Conservation (phyloP, 2,888 invertebrate species). For the Microplitis manilae region DNA sequence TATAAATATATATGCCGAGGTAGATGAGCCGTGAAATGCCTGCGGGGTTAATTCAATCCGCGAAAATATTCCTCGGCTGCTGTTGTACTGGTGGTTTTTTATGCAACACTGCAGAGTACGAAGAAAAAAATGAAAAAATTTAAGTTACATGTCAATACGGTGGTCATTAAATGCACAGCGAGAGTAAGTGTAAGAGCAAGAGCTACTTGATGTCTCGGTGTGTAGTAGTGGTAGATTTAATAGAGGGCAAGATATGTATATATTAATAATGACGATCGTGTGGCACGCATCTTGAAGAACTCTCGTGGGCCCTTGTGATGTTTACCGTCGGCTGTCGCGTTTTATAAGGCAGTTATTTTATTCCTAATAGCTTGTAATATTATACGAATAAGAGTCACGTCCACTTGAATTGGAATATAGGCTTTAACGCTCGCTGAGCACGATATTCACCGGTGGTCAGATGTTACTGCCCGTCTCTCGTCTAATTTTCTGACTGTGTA, state of each 20-base stretch:
- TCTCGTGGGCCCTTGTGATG: slow-evolving; percentile 35
- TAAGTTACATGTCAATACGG: neutral
- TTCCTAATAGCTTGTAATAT: slow-evolving; percentile 70
- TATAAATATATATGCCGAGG: no score
- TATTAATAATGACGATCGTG: slow-evolving; percentile 57
- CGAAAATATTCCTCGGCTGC: neutral
- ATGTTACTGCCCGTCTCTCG: slow-evolving; percentile 33
- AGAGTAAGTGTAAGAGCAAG: neutral
- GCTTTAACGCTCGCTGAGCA: slow-evolving; percentile 67
- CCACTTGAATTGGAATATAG: slow-evolving; percentile 66
- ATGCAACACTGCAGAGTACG: neutral
- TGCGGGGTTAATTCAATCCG: slow-evolving; percentile 7
- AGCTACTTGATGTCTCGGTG: slow-evolving; percentile 3
- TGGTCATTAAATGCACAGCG: slow-evolving; percentile 17
- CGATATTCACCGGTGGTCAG: slow-evolving; percentile 55
- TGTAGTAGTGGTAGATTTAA: neutral
- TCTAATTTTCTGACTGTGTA: neutral
- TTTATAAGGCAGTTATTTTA: slow-evolving; percentile 68
- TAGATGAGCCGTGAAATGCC: neutral
- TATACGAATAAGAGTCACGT: slow-evolving; percentile 64
- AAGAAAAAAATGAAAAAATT: neutral
- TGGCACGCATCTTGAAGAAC: slow-evolving; percentile 64
- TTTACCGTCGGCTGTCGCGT: slow-evolving; percentile 63
- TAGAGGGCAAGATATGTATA: neutral
- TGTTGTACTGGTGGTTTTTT: neutral